Conservation (phyloP, 2,113 vertebrate species). For the Arothron firmamentum region DNA sequence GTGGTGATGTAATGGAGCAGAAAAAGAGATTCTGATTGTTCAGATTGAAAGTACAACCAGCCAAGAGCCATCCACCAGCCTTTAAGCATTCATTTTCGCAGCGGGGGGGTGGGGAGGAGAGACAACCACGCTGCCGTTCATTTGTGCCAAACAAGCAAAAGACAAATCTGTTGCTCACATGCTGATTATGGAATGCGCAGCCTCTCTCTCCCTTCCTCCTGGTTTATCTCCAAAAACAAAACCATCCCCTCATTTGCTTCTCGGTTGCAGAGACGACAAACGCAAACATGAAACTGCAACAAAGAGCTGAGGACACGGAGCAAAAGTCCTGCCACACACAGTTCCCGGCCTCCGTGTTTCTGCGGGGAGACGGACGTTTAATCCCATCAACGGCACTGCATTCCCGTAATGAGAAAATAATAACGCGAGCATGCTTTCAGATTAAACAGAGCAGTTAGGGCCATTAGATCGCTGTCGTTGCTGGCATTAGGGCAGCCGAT, state of each 20-base stretch:
- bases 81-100: slow-evolving; percentile 58
- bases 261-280: slow-evolving; percentile 25
- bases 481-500: slow-evolving; percentile 75
- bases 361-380: slow-evolving; percentile 60
- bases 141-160: neutral
- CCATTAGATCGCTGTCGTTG: slow-evolving; percentile 80
- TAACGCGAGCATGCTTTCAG: slow-evolving; percentile 76
- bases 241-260: too few relatives aligned
- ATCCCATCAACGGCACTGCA: slow-evolving; percentile 76
- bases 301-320: slow-evolving; percentile 53
- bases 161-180: neutral
- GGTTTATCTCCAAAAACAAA: too few relatives aligned
- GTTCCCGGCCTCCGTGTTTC: slow-evolving; percentile 59
- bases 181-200: too few relatives aligned
- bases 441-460: slow-evolving; percentile 77
- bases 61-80: slow-evolving; percentile 49
- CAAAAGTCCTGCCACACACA: slow-evolving; percentile 60
- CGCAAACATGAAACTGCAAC: slow-evolving; percentile 61
- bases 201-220: too few relatives aligned
- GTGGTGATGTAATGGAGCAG: slow-evolving; percentile 74
- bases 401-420: slow-evolving; percentile 80
- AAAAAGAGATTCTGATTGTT: slow-evolving; percentile 70
- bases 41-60: slow-evolving; percentile 64
- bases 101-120: too few relatives aligned
- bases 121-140: neutral